Base-by-base conservation (phyloP, 2,888 invertebrate species). In the Leptinotarsa peninsularis region DNA sequence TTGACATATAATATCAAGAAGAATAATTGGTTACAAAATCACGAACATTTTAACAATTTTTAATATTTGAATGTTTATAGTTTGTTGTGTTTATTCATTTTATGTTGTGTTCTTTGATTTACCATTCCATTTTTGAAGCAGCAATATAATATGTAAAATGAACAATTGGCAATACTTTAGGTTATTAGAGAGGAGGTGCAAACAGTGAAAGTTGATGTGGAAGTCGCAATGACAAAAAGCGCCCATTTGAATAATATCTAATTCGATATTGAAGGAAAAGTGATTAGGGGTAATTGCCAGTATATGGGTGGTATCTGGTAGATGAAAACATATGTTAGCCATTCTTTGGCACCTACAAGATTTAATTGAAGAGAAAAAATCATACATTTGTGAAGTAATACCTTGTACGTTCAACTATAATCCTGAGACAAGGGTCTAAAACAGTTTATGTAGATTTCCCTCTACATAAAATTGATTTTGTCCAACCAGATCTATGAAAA, bases 341-440 rank as follows among this genome's bases (percentile, higher is more conserved):
- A 66, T 66, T 27, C n/a, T 66, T 13, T 66, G 66, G 66, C 66
- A 66, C 13, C 43, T 67, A 67, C 49, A 43, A 33, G 66, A 67
- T 67, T 67, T 4, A 13, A 67, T 67, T 49, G 43, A 49, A 67
- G 66, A 67, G 21, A 49, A 15, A 66, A 21, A 13, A 43, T 67
- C 66, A 21, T 67, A 43, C 66, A 67, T 67, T 67, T 49, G 43
- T 49, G 21, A 27, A 67, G 49, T 43, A 43, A 49, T 67, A 10
- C 49, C 27, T n/a, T 14, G 13, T 50, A 50, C 50, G 15, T 14
- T 1, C 15, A 13, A 50, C 27, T 4, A 27, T 27, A 27, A 27
- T 27, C 27, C 3, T 27, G 50, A 5, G 15, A 15, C 50, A 50
- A 50, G 50, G 50, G 3, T 50, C 50, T 50, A 50, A 15, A 13